Evolutionary conservation across 2,888 invertebrate genomes (phyloP).

Genomic region (Andrena haemorrhoa): DNA sequence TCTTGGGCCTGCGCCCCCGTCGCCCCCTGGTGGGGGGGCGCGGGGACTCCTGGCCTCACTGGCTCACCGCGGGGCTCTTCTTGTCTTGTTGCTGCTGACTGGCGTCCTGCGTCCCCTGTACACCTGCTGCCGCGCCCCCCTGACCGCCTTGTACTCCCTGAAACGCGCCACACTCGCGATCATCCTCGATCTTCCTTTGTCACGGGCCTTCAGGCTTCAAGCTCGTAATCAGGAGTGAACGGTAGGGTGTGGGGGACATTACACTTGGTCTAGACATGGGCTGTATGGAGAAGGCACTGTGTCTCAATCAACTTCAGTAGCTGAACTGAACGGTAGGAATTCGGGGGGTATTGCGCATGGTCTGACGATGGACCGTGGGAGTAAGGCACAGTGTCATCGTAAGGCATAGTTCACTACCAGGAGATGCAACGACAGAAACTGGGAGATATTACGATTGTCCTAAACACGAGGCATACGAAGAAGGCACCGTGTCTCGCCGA

Average conservation of each 20-base stretch:
- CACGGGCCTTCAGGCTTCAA: background rate
- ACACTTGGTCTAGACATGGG: background rate
- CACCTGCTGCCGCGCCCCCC: conserved; percentile 82
- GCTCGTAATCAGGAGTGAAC: background rate
- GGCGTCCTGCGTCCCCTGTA: conserved; percentile 86
- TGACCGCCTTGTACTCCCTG: conserved; percentile 85
- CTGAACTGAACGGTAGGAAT: no score
- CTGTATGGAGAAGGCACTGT: background rate
- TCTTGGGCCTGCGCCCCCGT: conserved; percentile 85
- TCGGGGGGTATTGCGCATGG: no score
- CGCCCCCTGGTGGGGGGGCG: conserved; percentile 85
- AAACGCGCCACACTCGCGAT: conserved; percentile 40
- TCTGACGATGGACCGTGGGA: no score
- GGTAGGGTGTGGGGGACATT: background rate
- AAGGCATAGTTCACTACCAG: no score
- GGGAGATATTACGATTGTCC: no score
- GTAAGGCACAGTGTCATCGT: no score
- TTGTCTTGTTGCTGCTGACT: conserved; percentile 92
- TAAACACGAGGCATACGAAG: conserved; percentile 3
- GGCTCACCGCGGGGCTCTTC: conserved; percentile 93
- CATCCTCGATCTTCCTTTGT: background rate
- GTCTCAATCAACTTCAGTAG: no score
- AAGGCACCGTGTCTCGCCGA: background rate
- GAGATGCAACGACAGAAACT: no score
- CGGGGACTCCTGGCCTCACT: conserved; percentile 88